phyloP scores from a whole-genome alignment of 2,797 vertebrate species.

The Betta splendens region DNA sequence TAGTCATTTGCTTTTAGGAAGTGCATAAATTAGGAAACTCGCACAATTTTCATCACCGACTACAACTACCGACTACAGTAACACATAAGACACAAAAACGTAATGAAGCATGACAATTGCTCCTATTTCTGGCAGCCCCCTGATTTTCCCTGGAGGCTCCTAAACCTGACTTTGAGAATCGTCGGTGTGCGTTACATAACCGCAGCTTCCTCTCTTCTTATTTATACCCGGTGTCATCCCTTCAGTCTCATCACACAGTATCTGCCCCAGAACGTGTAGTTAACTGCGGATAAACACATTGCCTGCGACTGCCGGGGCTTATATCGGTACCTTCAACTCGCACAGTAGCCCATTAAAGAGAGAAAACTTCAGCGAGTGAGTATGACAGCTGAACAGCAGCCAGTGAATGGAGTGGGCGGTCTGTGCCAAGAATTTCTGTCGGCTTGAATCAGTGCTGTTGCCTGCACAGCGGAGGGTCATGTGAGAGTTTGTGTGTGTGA shows the following conservation, averaged over 20 bases:
- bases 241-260: conserved; percentile 11
- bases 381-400: conserved; percentile 68
- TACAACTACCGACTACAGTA: conserved; percentile 18
- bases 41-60: not conserved
- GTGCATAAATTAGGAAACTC: not conserved
- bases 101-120: conserved; percentile 64
- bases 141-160: conserved; percentile 54
- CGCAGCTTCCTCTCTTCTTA: conserved; percentile 24
- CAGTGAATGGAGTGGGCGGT: conserved; percentile 65
- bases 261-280: conserved; percentile 23
- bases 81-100: conserved; percentile 50
- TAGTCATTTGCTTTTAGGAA: not conserved
- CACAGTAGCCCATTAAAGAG: conserved; percentile 32
- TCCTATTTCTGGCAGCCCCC: conserved; percentile 58
- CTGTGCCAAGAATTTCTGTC: conserved; percentile 70
- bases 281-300: conserved; percentile 39
- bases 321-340: conserved; percentile 33
- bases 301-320: conserved; percentile 22
- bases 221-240: conserved; percentile 35
- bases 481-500: conserved; percentile 45
- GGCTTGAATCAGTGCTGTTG: conserved; percentile 67
- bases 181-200: conserved; percentile 46
- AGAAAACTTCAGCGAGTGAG: conserved; percentile 51
- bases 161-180: conserved; percentile 57
- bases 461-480: conserved; percentile 50